Evolutionary conservation across 1,140 invertebrate species (phyloP).

Genomic region (Drosophila guanche): DNA sequence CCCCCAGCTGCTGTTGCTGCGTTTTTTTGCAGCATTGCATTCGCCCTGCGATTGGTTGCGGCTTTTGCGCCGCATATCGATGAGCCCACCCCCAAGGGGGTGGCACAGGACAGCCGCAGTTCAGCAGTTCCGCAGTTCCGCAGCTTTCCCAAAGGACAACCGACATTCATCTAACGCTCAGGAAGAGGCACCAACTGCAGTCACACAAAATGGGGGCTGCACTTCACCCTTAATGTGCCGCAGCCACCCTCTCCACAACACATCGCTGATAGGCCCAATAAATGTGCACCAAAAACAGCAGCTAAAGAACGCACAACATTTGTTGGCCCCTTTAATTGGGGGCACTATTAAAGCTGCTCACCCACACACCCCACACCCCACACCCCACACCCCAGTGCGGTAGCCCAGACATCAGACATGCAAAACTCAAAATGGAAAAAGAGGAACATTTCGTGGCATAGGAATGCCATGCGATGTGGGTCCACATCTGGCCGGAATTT

Average conservation of each 20-base stretch:
- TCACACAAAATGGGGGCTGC: constrained; percentile 38
- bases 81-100: constrained; percentile 28
- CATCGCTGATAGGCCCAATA: constrained; percentile 28
- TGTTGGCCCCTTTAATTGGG: no score
- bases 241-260: constrained; percentile 6
- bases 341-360: no score
- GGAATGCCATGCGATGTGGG: not conserved
- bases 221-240: constrained; percentile 12
- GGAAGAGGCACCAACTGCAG: constrained; percentile 35
- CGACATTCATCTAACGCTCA: constrained; percentile 38
- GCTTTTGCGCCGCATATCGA: constrained; percentile 56
- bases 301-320: no score
- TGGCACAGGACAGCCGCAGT: not conserved
- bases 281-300: not conserved
- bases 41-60: constrained; percentile 74
- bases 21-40: constrained; percentile 77
- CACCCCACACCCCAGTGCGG: not conserved
- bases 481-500: constrained; percentile 67
- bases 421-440: constrained; percentile 43
- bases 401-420: constrained; percentile 48
- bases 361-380: not conserved
- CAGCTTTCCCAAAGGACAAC: not conserved
- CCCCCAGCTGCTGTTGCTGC: constrained; percentile 38
- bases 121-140: no score
- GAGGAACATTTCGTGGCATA: not conserved